Evolutionary conservation across 2,797 vertebrate genomes (phyloP), one percentile per base, ranked within the genome.

Genomic region (Chloroceryle inda): DNA sequence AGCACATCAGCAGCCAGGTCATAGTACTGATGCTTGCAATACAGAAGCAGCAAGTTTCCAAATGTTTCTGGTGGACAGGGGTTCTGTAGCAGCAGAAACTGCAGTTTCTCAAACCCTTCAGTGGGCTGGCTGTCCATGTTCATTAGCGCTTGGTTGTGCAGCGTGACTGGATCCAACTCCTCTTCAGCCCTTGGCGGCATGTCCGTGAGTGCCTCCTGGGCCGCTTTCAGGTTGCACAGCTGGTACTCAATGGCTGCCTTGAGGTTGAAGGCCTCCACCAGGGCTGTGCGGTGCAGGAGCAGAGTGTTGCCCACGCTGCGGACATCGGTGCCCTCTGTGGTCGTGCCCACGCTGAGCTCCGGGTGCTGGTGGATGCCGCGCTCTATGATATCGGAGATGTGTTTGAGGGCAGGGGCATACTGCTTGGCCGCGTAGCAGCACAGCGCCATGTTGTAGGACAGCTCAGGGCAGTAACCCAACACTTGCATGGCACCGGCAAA

Each of bases 241-340:
- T 99, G 99, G 97, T 99, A 99, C 89, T 99, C 99, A 17, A 99
- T 99, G 95, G 99, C 99, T 0, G 99, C 99, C 97, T 99, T 99
- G 55, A 99, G 98, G 98, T 99, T 99, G 96, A 99, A 99, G 68
- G 99, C 99, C 96, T 99, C 99, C 59, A 99, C 98, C 76, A 99
- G 98, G 20, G 99, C 99, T 0, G 99, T 99, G 96, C 99, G 98
- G 53, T 99, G 99, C 82, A 99, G 98, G 8, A 99, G 98, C 77
- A 99, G 96, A 1, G 99, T 99, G 98, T 99, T 99, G 53, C 99
- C 99, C 8, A 99, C 99, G 2, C 99, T 99, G 94, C 98, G 98
- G n/a, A 99, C 98, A 2, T 99, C 99, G 2, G 99, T 98, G 90
- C 99, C 99, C 88, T 99, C 99, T 0, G 99, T 99, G 59, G 98